These are phyloP conservation scores for Scaeva pyrastri DNA, from an alignment of 2,888 invertebrate genomes.

Conservation along the genomic window DNA sequence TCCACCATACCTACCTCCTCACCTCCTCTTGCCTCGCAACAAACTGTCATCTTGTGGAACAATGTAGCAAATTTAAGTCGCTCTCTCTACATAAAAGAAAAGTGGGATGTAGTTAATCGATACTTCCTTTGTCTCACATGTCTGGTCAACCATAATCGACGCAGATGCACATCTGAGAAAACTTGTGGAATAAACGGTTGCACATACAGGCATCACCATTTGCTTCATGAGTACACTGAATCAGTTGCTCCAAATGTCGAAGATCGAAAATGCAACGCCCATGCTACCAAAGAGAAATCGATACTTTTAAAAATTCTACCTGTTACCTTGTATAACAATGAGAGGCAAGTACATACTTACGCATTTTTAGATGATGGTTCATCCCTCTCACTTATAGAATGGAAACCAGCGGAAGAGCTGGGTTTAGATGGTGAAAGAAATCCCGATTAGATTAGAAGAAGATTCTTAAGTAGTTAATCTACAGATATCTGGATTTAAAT, in stretches of 20 bases:
- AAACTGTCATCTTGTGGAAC: not conserved
- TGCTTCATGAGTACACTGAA: constrained; percentile 22
- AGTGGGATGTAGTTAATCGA: constrained; percentile 1
- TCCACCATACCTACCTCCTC: too few relatives aligned
- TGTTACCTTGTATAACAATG: constrained; percentile 35
- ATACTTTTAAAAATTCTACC: constrained; percentile 25
- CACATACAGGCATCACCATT: constrained; percentile 45
- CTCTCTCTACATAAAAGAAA: constrained; percentile 7
- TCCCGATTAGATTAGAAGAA: constrained; percentile 52
- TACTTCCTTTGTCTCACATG: not conserved
- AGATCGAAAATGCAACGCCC: constrained; percentile 10
- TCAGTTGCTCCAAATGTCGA: not conserved
- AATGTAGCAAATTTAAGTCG: not conserved
- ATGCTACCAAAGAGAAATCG: not conserved
- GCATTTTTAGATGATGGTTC: constrained; percentile 62
- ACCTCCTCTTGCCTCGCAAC: too few relatives aligned
- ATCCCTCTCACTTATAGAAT: constrained; percentile 46
- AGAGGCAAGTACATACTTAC: constrained; percentile 25
- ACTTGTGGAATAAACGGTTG: constrained; percentile 32
- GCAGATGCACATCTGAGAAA: constrained; percentile 29
- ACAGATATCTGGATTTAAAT: constrained; percentile 45
- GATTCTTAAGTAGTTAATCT: constrained; percentile 42
- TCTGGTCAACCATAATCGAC: constrained; percentile 17
- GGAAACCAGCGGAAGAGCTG: not conserved
- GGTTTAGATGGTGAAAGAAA: constrained; percentile 10